Base-by-base conservation (phyloP, 2,888 invertebrate species). In the Lepidocyrtinus sp. region DNA sequence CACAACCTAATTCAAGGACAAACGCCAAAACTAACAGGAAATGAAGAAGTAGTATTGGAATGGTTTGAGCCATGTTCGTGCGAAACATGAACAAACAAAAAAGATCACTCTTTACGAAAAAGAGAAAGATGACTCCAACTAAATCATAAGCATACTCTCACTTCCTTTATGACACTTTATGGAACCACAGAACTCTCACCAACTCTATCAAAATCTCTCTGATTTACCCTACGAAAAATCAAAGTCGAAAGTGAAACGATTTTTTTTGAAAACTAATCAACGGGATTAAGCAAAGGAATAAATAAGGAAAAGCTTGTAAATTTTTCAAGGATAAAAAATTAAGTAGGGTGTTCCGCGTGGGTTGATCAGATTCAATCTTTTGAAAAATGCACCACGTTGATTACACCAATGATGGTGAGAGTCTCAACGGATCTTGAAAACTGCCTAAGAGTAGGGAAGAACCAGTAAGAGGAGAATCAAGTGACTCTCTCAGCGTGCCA, bases 341-440 rank as follows among this genome's bases (percentile, higher is more conserved):
- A 36, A 36, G 36, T 36, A 36, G 17, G 61, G 24, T 27, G 50
- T 63, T 22, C 26, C 46, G 72, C 72, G 72, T 72, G 72, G 72
- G 72, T 55, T 72, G 72, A 17, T 0, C 36, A 50, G 25, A 36
- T 36, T 5, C 12, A 36, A 36, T 36, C 36, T 12, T n/a, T n/a
- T 36, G 36, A 36, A 36, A 36, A 36, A 36, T 36, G 36, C 36
- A 12, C 36, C n/a, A 36, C 5, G 36, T 36, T 36, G 36, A 36
- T 36, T 36, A 36, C 36, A 36, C 36, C 5, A 36, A 36, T 12
- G 36, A 36, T 36, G 36, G 36, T 36, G 36, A 36, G 12, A 12
- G 36, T 36, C 5, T 5, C 5, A 36, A 12, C 12, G 36, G 36
- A 36, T 36, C 36, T 36, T 36, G 36, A 36, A 36, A 36, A 36